Percentiles rank a stretch among this genome's conserved stretches.
phyloP scores from a whole-genome alignment of 1,140 invertebrate genomes.

The Danaus plexippus region DNA sequence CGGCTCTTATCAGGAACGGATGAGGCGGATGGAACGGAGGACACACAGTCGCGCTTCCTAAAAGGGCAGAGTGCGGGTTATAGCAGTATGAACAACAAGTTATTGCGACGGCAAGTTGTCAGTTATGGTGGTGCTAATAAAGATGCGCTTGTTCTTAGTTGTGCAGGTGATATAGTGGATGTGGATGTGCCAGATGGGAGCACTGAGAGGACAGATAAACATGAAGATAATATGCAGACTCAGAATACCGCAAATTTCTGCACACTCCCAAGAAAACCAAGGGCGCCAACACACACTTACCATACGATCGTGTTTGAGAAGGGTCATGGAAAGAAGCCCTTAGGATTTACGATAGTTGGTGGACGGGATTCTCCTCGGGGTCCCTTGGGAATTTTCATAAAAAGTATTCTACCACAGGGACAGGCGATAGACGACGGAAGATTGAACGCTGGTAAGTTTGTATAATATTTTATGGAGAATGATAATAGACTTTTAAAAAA shows the following conservation, averaged over 20 bases:
- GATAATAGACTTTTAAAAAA: too few relatives aligned
- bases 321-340: conserved; percentile 85
- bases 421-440: conserved; percentile 89
- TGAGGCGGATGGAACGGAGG: conserved; percentile 57
- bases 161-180: conserved; percentile 58
- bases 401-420: conserved; percentile 89
- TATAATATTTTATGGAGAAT: not conserved
- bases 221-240: conserved; percentile 54
- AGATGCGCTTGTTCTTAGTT: conserved; percentile 59
- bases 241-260: conserved; percentile 78
- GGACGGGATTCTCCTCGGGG: conserved; percentile 91
- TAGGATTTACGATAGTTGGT: conserved; percentile 94
- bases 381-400: conserved; percentile 91
- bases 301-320: conserved; percentile 87
- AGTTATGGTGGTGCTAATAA: conserved; percentile 69
- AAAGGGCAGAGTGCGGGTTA: conserved; percentile 73
- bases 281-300: conserved; percentile 78
- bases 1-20: conserved; percentile 58
- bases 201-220: conserved; percentile 36
- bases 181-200: conserved; percentile 58
- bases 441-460: conserved; percentile 77
- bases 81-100: conserved; percentile 74
- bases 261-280: conserved; percentile 78
- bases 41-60: conserved; percentile 72
- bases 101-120: conserved; percentile 70